A percentile compares a stretch with the other conserved stretches of the same genome.
Evolutionary conservation across 2,888 invertebrate genomes (phyloP).

Genomic region (Gymnocheta viridis): DNA sequence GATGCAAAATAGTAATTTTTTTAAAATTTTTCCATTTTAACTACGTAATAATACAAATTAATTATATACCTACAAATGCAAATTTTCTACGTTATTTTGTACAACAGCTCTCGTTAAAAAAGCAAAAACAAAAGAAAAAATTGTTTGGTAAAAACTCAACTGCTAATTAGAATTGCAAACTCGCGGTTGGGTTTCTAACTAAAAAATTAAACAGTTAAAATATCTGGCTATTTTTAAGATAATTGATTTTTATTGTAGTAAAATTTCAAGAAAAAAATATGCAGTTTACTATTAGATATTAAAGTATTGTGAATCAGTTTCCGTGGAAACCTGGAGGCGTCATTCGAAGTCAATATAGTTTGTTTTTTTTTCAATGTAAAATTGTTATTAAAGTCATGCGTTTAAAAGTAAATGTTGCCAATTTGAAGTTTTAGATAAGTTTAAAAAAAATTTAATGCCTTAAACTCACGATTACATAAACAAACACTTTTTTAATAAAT

Average conservation of each 20-base stretch:
- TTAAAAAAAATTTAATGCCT: neutral
- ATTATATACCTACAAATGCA: neutral
- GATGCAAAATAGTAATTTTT: neutral
- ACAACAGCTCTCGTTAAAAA: neutral
- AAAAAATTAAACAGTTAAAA: conserved; percentile 20
- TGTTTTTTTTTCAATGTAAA: neutral
- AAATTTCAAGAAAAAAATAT: conserved; percentile 17
- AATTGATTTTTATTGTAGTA: neutral
- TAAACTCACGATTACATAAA: neutral
- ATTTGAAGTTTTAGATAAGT: neutral
- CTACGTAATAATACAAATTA: neutral
- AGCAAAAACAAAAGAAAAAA: neutral
- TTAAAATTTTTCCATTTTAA: no score
- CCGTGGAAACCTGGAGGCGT: neutral
- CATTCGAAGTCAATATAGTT: neutral
- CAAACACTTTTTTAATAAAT: no score
- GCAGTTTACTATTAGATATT: neutral
- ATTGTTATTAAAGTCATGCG: neutral
- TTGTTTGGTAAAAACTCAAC: conserved; percentile 24
- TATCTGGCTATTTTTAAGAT: conserved; percentile 1
- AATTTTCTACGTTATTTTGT: neutral
- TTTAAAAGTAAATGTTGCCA: neutral
- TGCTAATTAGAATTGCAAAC: conserved; percentile 62
- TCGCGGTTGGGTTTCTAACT: conserved; percentile 26
- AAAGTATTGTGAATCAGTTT: conserved; percentile 1